Percentiles rank a stretch among this genome's conserved stretches.
These are phyloP conservation scores for Patiria pectinifera DNA, from an alignment of 53 echinoderm and acorn worm genomes.

Conservation along the genomic window DNA sequence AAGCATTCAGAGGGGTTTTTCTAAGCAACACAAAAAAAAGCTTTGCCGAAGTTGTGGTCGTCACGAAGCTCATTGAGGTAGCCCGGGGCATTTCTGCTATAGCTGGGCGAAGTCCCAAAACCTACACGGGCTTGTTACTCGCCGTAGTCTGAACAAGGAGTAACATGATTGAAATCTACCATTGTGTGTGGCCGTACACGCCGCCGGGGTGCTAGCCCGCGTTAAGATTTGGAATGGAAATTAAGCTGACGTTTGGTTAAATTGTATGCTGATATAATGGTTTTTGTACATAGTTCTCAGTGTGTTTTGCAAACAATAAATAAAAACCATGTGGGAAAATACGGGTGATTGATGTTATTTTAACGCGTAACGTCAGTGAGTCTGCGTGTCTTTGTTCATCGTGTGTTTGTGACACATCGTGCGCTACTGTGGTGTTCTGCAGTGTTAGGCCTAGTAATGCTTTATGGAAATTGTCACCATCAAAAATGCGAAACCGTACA, in stretches of 20 bases:
- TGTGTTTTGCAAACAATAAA: conserved; percentile 37
- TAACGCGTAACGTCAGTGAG: neutral
- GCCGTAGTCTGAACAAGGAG: neutral
- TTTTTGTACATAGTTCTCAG: neutral
- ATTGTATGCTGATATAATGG: conserved; percentile 16
- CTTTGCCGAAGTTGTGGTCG: conserved; percentile 23
- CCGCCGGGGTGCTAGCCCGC: neutral
- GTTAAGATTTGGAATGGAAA: neutral
- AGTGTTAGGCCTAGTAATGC: neutral
- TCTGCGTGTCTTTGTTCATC: neutral
- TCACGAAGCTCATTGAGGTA: conserved; percentile 24
- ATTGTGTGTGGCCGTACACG: conserved; percentile 31
- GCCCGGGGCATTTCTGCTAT: conserved; percentile 15
- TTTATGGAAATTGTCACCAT: neutral
- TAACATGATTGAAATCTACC: conserved; percentile 36
- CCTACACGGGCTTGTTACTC: neutral
- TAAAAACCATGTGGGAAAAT: conserved; percentile 18
- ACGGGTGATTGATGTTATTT: conserved; percentile 26
- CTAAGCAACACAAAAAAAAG: conserved; percentile 31
- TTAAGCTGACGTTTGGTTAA: conserved; percentile 24
- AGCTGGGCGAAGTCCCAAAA: conserved; percentile 14
- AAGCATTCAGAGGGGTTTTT: conserved; percentile 19
- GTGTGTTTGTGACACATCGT: neutral
- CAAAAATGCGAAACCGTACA: neutral
- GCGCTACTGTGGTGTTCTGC: too few species aligned